phyloP scores from a whole-genome alignment of 2,797 vertebrate species.

The Valencia hispanica region DNA sequence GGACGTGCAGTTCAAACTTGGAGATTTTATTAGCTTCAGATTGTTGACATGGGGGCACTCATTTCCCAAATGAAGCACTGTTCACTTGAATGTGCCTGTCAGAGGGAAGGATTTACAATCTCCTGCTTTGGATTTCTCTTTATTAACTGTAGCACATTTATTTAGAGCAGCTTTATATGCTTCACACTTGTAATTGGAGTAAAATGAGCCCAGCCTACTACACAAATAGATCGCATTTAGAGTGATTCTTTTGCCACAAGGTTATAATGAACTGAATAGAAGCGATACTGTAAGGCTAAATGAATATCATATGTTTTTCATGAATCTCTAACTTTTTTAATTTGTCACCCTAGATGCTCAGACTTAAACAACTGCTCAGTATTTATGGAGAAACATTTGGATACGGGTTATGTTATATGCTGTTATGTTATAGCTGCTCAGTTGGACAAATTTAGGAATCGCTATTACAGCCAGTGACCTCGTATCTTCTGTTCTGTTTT shows the following conservation, averaged over 20 bases:
- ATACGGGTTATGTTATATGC: slow-evolving; percentile 24
- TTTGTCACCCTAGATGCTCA: slow-evolving; percentile 4
- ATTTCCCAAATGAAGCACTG: slow-evolving; percentile 73
- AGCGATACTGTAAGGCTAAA: slow-evolving; percentile 4
- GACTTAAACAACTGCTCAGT: slow-evolving; percentile 9
- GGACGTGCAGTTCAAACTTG: slow-evolving; percentile 67
- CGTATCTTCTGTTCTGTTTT: too few species aligned
- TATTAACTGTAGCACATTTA: slow-evolving; percentile 60
- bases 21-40: slow-evolving; percentile 69
- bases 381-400: slow-evolving; percentile 14
- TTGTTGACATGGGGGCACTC: slow-evolving; percentile 73
- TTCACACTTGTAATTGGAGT: slow-evolving; percentile 55
- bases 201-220: slow-evolving; percentile 32
- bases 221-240: slow-evolving; percentile 20
- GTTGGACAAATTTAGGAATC: slow-evolving; percentile 20
- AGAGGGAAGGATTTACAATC: slow-evolving; percentile 68
- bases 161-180: slow-evolving; percentile 49
- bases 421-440: slow-evolving; percentile 10
- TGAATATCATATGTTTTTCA: slow-evolving; percentile 18
- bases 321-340: slow-evolving; percentile 19
- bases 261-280: slow-evolving; percentile 23
- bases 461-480: too few species aligned
- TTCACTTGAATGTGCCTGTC: slow-evolving; percentile 67
- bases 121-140: slow-evolving; percentile 57
- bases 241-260: slow-evolving; percentile 5